Conservation (phyloP, 2,888 invertebrate genomes). For the Tortrix viridana region DNA sequence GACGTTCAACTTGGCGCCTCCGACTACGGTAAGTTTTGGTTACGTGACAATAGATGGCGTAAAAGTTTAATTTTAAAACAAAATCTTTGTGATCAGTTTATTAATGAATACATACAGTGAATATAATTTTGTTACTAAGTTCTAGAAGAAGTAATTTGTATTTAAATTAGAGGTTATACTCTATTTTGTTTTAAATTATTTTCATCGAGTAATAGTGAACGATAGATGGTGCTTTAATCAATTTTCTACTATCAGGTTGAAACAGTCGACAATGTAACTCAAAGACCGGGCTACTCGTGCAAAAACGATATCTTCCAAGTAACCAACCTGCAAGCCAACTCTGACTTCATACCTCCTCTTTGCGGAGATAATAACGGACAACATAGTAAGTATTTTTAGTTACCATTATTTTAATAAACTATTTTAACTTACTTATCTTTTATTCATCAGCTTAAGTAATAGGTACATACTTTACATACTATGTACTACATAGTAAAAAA, state of each 20-base stretch:
- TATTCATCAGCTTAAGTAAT: no score
- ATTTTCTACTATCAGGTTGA: conserved; percentile 59
- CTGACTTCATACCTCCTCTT: conserved; percentile 77
- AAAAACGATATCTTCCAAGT: conserved; percentile 81
- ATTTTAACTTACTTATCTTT: no score
- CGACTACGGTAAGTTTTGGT: conserved; percentile 63
- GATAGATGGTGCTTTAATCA: background rate
- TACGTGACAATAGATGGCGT: conserved; percentile 14
- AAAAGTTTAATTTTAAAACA: background rate
- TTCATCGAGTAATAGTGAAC: background rate
- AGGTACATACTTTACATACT: no score
- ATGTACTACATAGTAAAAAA: no score
- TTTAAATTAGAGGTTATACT: no score
- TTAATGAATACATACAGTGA: no score
- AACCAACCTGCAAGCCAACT: conserved; percentile 76
- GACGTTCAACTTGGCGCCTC: conserved; percentile 79
- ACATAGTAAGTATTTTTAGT: conserved; percentile 84
- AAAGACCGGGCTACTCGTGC: conserved; percentile 76
- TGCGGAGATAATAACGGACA: conserved; percentile 87
- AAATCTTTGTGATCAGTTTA: background rate
- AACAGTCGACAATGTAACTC: conserved; percentile 72
- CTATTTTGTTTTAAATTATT: no score
- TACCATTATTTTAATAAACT: no score
- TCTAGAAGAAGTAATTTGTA: no score
- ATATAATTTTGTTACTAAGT: no score